A percentile compares a stretch with the other conserved stretches of the same genome.
Conservation (phyloP, 1,140 invertebrate species). For the Drosophila teissieri region DNA sequence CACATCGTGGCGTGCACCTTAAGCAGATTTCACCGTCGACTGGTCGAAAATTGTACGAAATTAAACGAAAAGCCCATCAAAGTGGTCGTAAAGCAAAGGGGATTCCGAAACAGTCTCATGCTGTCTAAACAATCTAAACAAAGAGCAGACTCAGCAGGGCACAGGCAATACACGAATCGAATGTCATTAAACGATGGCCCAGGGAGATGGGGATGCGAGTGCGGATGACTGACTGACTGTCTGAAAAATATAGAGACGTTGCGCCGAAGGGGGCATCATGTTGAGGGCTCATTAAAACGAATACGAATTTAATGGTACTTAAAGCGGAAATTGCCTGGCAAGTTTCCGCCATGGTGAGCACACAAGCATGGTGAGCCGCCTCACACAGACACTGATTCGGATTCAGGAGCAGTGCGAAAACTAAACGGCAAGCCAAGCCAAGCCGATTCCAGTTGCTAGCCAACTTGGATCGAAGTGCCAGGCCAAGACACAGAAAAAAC, state of each 20-base stretch:
- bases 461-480: slow-evolving; percentile 69
- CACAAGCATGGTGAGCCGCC: slow-evolving; percentile 43
- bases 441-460: slow-evolving; percentile 33
- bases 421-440: slow-evolving; percentile 28
- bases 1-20: slow-evolving; percentile 13
- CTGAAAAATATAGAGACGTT: slow-evolving; percentile 1
- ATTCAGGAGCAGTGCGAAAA: slow-evolving; percentile 13
- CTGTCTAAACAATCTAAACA: slow-evolving; percentile 62
- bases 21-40: slow-evolving; percentile 66
- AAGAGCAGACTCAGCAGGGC: slow-evolving; percentile 49
- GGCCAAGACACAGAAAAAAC: slow-evolving; percentile 30
- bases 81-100: slow-evolving; percentile 38
- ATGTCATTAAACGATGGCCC: slow-evolving; percentile 73
- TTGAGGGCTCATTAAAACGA: slow-evolving; percentile 84
- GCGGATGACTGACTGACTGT: slow-evolving; percentile 7
- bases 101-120: slow-evolving; percentile 35
- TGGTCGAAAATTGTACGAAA: slow-evolving; percentile 53
- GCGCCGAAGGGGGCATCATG: slow-evolving; percentile 63
- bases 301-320: slow-evolving; percentile 84
- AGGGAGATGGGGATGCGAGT: slow-evolving; percentile 1
- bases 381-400: slow-evolving; percentile 18
- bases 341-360: slow-evolving; percentile 75
- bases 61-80: slow-evolving; percentile 50
- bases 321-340: slow-evolving; percentile 84
- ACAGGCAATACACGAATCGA: slow-evolving; percentile 64